phyloP scores from a whole-genome alignment of 2,113 vertebrate species.

The zebrafish (Danio rerio) region DNA sequence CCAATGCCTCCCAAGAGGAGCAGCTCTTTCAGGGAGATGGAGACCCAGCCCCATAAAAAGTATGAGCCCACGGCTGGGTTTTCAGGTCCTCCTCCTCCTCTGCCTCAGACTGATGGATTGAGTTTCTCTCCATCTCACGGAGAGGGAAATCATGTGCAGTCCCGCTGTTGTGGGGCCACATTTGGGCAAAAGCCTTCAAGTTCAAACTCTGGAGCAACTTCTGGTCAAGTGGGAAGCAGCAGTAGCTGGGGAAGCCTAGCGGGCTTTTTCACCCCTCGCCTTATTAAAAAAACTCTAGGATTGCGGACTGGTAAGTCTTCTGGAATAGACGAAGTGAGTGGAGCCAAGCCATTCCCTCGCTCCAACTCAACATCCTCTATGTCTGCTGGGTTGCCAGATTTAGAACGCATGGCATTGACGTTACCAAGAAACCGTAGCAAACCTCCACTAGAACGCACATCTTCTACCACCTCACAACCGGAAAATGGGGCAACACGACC shows the following conservation, averaged over 20 bases:
- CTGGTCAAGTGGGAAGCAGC: conserved; percentile 77
- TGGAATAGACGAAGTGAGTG: conserved; percentile 81
- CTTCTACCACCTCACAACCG: conserved; percentile 90
- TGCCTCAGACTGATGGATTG: conserved; percentile 87
- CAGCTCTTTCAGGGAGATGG: conserved; percentile 97
- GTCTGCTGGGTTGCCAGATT: conserved; percentile 94
- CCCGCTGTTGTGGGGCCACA: conserved; percentile 89
- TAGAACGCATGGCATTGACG: conserved; percentile 96
- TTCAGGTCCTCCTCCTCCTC: conserved; percentile 77
- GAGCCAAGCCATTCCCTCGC: conserved; percentile 92
- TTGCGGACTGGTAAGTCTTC: conserved; percentile 89
- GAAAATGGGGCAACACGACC: conserved; percentile 85
- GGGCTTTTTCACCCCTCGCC: conserved; percentile 96
- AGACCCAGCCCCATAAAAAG: conserved; percentile 95
- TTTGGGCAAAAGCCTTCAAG: conserved; percentile 87
- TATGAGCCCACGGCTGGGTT: conserved; percentile 89
- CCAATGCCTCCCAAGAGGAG: conserved; percentile 95
- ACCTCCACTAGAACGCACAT: conserved; percentile 90
- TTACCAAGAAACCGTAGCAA: conserved; percentile 95
- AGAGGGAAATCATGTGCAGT: conserved; percentile 81
- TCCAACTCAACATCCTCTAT: conserved; percentile 99
- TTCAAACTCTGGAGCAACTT: conserved; percentile 71
- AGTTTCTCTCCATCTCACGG: conserved; percentile 86
- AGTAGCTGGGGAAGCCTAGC: conserved; percentile 93
- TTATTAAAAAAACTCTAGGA: conserved; percentile 98